A percentile compares a stretch with the other conserved stretches of the same genome.
phyloP scores from a whole-genome alignment of 2,888 invertebrate species.

The Sesia apiformis region DNA sequence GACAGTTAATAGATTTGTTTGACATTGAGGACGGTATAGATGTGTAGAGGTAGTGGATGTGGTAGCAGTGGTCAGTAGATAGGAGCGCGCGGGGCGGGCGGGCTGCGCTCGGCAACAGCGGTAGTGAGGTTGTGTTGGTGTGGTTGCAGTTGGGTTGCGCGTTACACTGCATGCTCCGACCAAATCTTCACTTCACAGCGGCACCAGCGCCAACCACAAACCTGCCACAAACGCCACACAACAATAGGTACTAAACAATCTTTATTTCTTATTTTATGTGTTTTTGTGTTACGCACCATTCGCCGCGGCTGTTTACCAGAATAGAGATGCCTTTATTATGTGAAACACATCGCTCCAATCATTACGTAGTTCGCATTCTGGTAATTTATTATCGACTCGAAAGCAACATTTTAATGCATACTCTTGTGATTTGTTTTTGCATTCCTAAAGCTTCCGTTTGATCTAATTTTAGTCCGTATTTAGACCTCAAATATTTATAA shows the following conservation, averaged over 20 bases:
- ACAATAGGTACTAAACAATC: constrained; percentile 72
- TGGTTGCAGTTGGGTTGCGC: constrained; percentile 93
- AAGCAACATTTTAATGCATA: constrained; percentile 74
- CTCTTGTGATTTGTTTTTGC: constrained; percentile 59
- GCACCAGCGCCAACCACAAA: constrained; percentile 73
- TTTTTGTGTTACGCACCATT: constrained; percentile 71
- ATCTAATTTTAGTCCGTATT: constrained; percentile 43
- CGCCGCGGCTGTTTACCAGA: constrained; percentile 57
- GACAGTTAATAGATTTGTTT: constrained; percentile 60
- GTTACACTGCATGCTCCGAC: constrained; percentile 92
- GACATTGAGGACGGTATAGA: constrained; percentile 43
- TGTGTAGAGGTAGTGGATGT: constrained; percentile 59
- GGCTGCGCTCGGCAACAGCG: constrained; percentile 22
- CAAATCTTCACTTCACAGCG: constrained; percentile 73
- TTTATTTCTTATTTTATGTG: constrained; percentile 67
- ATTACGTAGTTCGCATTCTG: constrained; percentile 54
- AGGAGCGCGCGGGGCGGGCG: constrained; percentile 9
- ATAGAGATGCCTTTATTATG: constrained; percentile 57
- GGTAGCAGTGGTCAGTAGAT: constrained; percentile 33
- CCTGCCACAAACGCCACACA: constrained; percentile 72
- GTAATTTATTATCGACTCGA: constrained; percentile 36
- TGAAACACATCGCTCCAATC: constrained; percentile 50
- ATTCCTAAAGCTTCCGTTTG: constrained; percentile 56
- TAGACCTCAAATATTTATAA: constrained; percentile 38
- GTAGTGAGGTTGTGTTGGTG: constrained; percentile 73